A percentile compares a stretch with the other conserved stretches of the same genome.
phyloP scores from a whole-genome alignment of 2,113 vertebrate genomes.

The Rhea americana region DNA sequence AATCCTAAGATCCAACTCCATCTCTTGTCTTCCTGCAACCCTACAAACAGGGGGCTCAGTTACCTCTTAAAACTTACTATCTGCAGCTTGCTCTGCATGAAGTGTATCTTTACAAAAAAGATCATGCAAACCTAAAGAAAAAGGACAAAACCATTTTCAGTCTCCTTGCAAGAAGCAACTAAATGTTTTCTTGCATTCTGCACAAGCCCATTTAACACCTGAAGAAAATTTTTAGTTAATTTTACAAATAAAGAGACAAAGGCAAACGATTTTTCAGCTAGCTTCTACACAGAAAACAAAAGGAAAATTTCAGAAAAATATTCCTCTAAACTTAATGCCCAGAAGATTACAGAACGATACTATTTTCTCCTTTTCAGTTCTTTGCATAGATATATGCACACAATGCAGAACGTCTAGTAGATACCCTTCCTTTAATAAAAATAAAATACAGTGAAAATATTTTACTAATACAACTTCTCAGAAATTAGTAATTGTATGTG shows the following conservation, averaged over 20 bases:
- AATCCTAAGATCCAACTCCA: constrained; percentile 4
- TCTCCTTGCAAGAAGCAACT: not conserved
- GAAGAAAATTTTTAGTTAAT: not conserved
- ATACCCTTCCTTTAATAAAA: not conserved
- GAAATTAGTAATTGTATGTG: not conserved
- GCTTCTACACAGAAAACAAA: not conserved
- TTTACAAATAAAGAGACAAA: not conserved
- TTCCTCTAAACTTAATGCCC: not conserved
- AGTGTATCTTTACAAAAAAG: not conserved
- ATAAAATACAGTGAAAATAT: not conserved
- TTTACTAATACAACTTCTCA: not conserved
- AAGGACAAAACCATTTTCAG: not conserved
- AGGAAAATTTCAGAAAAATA: not conserved
- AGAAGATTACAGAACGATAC: not conserved
- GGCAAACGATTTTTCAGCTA: not conserved
- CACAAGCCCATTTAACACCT: not conserved
- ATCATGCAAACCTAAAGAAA: not conserved
- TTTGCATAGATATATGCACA: not conserved
- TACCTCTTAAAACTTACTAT: not conserved
- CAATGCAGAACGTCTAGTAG: not conserved
- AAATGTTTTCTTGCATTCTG: not conserved
- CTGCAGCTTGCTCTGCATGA: not conserved
- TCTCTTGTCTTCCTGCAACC: not conserved
- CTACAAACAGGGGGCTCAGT: not conserved
- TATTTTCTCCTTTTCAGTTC: not conserved